Percentiles rank a stretch among this genome's conserved stretches.
phyloP scores from a whole-genome alignment of 2,113 vertebrate species.

The Morone saxatilis region DNA sequence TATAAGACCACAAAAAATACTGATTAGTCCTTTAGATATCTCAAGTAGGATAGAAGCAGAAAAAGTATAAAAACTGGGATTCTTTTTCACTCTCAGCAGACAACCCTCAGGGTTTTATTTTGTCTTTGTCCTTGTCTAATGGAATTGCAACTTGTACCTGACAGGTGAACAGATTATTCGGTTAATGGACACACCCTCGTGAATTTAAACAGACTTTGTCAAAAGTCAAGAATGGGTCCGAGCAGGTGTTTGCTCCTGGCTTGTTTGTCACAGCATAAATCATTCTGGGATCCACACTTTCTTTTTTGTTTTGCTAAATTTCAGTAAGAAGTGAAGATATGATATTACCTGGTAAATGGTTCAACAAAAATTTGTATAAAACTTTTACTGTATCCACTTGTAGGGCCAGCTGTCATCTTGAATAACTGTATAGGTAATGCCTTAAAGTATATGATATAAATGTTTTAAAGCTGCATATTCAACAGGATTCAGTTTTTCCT shows the following conservation, averaged over 20 bases:
- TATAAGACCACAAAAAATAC: not conserved
- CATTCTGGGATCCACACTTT: not conserved
- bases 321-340: not conserved
- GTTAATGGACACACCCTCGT: conserved; percentile 21
- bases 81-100: not conserved
- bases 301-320: not conserved
- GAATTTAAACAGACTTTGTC: conserved; percentile 40
- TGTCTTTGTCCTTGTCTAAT: conserved; percentile 31
- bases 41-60: not conserved
- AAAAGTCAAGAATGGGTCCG: not conserved
- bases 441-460: conserved; percentile 11
- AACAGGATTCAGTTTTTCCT: conserved; percentile 49
- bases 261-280: not conserved
- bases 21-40: not conserved
- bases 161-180: conserved; percentile 27
- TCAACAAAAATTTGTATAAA: not conserved
- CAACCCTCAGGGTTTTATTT: conserved; percentile 34
- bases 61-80: not conserved
- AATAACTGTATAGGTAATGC: not conserved
- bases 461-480: conserved; percentile 56
- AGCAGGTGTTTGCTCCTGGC: not conserved
- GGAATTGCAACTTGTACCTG: not conserved
- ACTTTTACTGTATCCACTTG: not conserved
- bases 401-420: not conserved
- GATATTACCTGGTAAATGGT: not conserved